A percentile compares a stretch with the other conserved stretches of the same genome.
These are phyloP conservation scores for Prochilodus magdalenae DNA, from an alignment of 2,113 vertebrate genomes.

Conservation along the genomic window DNA sequence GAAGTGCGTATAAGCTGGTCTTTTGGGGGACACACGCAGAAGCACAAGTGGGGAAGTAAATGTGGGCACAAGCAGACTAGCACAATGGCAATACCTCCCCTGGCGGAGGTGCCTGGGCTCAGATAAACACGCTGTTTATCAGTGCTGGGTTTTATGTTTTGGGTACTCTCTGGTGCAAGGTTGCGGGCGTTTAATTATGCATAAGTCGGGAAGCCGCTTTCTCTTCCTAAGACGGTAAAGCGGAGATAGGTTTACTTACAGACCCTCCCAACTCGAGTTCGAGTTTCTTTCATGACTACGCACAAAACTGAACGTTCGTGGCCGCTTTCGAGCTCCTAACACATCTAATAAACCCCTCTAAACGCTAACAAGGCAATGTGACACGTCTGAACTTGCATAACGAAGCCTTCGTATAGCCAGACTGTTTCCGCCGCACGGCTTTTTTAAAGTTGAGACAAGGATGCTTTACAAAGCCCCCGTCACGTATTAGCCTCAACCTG, in stretches of 20 bases:
- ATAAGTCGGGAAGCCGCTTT: not conserved
- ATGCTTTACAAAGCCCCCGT: constrained; percentile 23
- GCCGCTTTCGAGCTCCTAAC: not conserved
- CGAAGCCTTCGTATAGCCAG: not conserved
- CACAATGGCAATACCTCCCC: constrained; percentile 5
- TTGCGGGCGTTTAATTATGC: constrained; percentile 23
- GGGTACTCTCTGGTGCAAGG: not conserved
- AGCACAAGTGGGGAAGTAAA: constrained; percentile 20
- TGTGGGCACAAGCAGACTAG: not conserved
- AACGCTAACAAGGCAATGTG: not conserved
- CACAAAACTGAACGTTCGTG: not conserved
- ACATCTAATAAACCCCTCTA: not conserved
- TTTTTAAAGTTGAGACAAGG: constrained; percentile 10
- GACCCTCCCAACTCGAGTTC: not conserved
- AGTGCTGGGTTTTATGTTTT: not conserved
- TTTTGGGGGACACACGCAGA: constrained; percentile 12
- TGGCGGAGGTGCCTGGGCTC: constrained; percentile 11
- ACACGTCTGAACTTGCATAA: constrained; percentile 1
- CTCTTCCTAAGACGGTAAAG: not conserved
- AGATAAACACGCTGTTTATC: constrained; percentile 46
- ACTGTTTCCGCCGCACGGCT: not conserved
- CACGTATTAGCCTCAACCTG: constrained; percentile 18
- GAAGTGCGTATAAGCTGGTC: not conserved
- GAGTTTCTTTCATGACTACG: not conserved
- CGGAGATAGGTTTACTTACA: not conserved